Evolutionary conservation across 2,113 vertebrate genomes (phyloP), one percentile per base, ranked within the genome.

Genomic region (Malurus alboscapulatus): DNA sequence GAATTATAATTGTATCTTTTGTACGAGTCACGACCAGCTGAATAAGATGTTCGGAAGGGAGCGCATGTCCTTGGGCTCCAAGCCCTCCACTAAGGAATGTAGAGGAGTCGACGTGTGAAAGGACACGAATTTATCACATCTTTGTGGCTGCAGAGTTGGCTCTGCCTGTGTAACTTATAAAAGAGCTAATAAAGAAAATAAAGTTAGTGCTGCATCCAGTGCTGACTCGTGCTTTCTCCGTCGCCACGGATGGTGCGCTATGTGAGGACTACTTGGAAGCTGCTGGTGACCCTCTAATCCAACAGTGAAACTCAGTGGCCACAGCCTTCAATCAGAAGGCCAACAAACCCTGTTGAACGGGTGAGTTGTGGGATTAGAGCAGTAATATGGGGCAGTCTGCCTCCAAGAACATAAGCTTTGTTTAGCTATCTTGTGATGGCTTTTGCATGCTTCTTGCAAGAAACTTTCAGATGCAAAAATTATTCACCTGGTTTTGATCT

Each of bases 171-270:
- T 32, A 32, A 27, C 26, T 54, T 38, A 38, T 6, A 27, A 32
- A 38, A 73, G 48, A 55, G 5, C 17, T 27, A 47, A 40, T 73
- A 12, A 47, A 40, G 58, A 27, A n/a, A 55, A 84, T 38, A 47
- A 45, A 38, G 22, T 38, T 55, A 24, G 18, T 47, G 40, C 27
- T 44, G 14, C 22, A n/a, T 27, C 40, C 50, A n/a, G 1, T 38
- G 14, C 10, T 21, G 55, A 17, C 38, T 45, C 0, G 2, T 55
- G 22, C n/a, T 48, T 40, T 63, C 40, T 38, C n/a, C 63, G 58
- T 22, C 0, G 0, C 40, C 68, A 22, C 50, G 40, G 47, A 48
- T 47, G n/a, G 14, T 65, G 29, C 7, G 7, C 34, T 0, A 0
- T 47, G 50, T 74, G 29, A 40, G 40, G 27, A 40, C 7, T 63